Evolutionary conservation across 2,888 invertebrate genomes (phyloP).

Genomic region (Cerastis rubricosa): DNA sequence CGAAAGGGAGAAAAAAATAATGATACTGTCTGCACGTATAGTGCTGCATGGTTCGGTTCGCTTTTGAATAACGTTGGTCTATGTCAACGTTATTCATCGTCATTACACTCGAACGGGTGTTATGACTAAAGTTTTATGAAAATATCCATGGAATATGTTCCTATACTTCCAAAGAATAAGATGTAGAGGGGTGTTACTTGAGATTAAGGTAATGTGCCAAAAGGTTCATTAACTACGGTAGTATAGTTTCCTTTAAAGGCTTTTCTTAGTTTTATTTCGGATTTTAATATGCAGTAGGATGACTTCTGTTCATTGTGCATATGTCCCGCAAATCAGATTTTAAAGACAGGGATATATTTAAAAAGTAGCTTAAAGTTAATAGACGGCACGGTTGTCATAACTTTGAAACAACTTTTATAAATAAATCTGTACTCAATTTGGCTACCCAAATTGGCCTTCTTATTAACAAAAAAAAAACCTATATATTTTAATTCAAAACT

Average conservation of each 20-base stretch:
- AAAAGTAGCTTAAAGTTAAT: not conserved
- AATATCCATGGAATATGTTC: not conserved
- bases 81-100: too few species aligned
- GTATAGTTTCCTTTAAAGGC: constrained; percentile 1
- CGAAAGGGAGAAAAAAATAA: not conserved
- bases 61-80: not conserved
- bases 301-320: constrained; percentile 11
- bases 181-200: not conserved
- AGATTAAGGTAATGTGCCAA: not conserved
- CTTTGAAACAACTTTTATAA: not conserved
- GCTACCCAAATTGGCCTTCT: not conserved
- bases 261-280: constrained; percentile 3
- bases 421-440: not conserved
- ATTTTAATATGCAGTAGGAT: constrained; percentile 7
- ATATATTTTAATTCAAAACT: not conserved
- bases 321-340: not conserved
- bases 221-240: not conserved
- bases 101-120: not conserved
- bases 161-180: not conserved
- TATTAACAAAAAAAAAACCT: not conserved
- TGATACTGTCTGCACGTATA: not conserved
- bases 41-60: not conserved
- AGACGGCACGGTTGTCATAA: not conserved
- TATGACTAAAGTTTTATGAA: not conserved
- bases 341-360: not conserved